Evolutionary conservation across 2,888 invertebrate genomes (phyloP), one percentile per base, ranked within the genome.

Genomic region (Dyspetes luteomarginatus): DNA sequence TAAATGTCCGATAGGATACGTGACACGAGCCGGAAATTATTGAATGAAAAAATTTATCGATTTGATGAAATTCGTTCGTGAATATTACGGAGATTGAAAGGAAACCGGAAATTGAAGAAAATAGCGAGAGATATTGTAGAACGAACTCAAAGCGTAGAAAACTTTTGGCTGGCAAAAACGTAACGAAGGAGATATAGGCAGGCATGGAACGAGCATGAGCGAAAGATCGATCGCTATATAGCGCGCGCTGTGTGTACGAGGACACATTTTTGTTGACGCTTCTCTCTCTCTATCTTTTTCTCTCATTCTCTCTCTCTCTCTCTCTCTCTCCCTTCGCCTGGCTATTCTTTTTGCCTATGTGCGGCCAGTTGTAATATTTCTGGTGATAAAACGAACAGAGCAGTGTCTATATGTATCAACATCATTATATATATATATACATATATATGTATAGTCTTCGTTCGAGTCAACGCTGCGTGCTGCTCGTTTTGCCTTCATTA

Each of bases 151-250:
- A 1, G 22, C 12, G 12, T 15, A 4, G 43, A 5, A 43, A 43
- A 56, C 56, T 56, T 58, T 56, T 12, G 17, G 69, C 48, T 58
- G 58, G 22, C 26, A 41, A 56, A 56, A 17, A 45, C 56, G 55
- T 67, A n/a, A 50, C 52, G 15, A 2, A 45, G 43, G n/a, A n/a
- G n/a, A n/a, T 48, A 28, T 22, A 30, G 36, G 36, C 43, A 67
- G 62, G 78, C 73, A 78, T 78, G 73, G 62, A 64, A 56, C 69
- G 62, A 75, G 75, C 79, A 75, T 79, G 79, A 79, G 75, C 58
- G 64, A 65, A 50, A 79, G 79, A 79, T 79, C 79, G 79, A 79
- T 79, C 74, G 74, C 74, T 74, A 79, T 74, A 74, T 79, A 71
- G 64, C 45, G 55, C 74, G 67, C 15, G 55, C 45, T 73, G 17